Percentiles rank a stretch among this genome's conserved stretches.
phyloP scores from a whole-genome alignment of 92 coral and sea anemone species.

The Muricea muricata region DNA sequence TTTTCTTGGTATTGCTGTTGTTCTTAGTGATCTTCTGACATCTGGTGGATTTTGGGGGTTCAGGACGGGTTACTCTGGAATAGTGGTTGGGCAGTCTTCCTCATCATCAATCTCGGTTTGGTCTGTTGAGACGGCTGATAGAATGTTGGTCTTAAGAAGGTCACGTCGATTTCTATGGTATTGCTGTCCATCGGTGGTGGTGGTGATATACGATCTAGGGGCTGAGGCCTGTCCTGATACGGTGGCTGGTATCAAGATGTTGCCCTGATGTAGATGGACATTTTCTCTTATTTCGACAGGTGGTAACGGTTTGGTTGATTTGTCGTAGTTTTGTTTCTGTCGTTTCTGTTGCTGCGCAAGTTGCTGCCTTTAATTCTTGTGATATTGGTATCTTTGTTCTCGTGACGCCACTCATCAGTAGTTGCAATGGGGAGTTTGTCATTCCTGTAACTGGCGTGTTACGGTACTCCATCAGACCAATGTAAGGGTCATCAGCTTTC shows the following conservation, averaged over 20 bases:
- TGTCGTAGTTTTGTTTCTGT: not conserved
- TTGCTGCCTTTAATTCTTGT: constrained; percentile 21
- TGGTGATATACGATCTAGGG: not conserved
- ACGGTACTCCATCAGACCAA: constrained; percentile 32
- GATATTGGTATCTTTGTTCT: constrained; percentile 28
- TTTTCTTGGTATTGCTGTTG: not conserved
- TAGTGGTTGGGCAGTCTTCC: not conserved
- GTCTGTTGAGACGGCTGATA: not conserved
- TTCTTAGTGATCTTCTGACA: not conserved
- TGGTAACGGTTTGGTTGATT: not conserved
- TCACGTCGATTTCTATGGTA: not conserved
- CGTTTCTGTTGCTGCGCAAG: not conserved
- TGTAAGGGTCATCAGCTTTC: constrained; percentile 44
- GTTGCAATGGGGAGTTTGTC: constrained; percentile 16
- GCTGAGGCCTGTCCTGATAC: not conserved
- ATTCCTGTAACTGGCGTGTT: constrained; percentile 45
- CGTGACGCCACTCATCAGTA: constrained; percentile 28
- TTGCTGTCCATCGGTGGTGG: not conserved
- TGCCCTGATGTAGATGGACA: not conserved
- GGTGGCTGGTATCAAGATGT: not conserved
- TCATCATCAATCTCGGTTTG: not conserved
- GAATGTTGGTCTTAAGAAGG: not conserved
- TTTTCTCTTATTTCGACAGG: not conserved
- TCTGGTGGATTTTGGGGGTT: constrained; percentile 2
- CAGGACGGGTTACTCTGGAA: not conserved